Percentiles rank a stretch among this genome's conserved stretches.
These are phyloP conservation scores for Cirrhinus molitorella DNA, from an alignment of 2,797 vertebrate species.

Conservation along the genomic window DNA sequence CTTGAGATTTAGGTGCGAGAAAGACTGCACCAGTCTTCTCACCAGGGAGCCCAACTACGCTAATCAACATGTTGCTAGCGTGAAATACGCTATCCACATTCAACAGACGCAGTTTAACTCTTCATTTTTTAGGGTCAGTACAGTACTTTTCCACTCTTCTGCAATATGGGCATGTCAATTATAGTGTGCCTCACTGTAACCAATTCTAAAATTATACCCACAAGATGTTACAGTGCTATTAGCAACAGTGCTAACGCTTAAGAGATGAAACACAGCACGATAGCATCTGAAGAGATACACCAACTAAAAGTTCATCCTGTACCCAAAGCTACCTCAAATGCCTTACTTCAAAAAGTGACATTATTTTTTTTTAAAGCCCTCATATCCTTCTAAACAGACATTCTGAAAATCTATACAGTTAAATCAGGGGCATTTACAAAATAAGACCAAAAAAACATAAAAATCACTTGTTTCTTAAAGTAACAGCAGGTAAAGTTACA, in stretches of 20 bases:
- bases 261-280: conserved; percentile 12
- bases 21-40: conserved; percentile 24
- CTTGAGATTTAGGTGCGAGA: conserved; percentile 48
- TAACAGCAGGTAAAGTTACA: too few species aligned
- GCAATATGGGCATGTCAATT: background rate
- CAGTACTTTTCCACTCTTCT: background rate
- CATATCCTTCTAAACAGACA: background rate
- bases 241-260: conserved; percentile 22
- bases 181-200: conserved; percentile 8
- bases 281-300: conserved; percentile 30
- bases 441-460: too few species aligned
- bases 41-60: conserved; percentile 20
- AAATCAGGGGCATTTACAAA: background rate
- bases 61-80: conserved; percentile 14
- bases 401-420: background rate
- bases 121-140: background rate
- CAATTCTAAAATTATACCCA: conserved; percentile 3
- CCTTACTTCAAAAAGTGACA: conserved; percentile 25
- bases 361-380: background rate
- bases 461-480: too few species aligned
- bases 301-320: conserved; percentile 4
- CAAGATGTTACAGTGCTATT: conserved; percentile 5
- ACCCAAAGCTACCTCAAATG: conserved; percentile 8
- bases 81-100: conserved; percentile 11
- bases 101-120: background rate